These are phyloP conservation scores for Sylvicola fuscatus DNA, from an alignment of 2,888 invertebrate genomes.

Conservation along the genomic window DNA sequence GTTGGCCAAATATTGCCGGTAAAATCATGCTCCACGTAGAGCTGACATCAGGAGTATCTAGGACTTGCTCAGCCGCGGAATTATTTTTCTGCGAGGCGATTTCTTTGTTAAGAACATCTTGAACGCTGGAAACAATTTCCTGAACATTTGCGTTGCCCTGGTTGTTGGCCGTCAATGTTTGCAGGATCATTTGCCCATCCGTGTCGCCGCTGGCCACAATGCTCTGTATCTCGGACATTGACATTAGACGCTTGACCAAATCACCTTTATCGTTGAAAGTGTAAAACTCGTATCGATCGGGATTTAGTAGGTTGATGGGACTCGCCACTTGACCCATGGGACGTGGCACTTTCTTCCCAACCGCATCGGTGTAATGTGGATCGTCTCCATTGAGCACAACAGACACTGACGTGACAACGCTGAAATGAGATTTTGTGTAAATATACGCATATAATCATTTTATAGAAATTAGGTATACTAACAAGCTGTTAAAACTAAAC, in stretches of 20 bases:
- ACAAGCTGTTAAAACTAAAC: no score
- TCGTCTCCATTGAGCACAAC: conserved; percentile 36
- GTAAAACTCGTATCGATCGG: conserved; percentile 72
- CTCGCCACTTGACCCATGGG: conserved; percentile 47
- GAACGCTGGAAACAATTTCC: conserved; percentile 63
- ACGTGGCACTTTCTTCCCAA: conserved; percentile 43
- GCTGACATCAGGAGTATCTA: conserved; percentile 52
- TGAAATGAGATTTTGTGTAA: no score
- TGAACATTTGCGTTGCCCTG: conserved; percentile 46
- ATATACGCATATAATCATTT: no score
- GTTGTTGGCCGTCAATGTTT: conserved; percentile 16
- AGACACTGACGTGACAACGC: conserved; percentile 42
- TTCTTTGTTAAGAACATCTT: conserved; percentile 63
- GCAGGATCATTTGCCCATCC: conserved; percentile 30
- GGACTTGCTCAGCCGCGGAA: conserved; percentile 25
- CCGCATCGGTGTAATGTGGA: conserved; percentile 44
- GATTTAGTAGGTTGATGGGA: conserved; percentile 57
- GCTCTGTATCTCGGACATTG: conserved; percentile 63
- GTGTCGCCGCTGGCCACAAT: conserved; percentile 67
- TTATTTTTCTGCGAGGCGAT: conserved; percentile 38
- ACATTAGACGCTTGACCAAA: conserved; percentile 64
- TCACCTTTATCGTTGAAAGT: conserved; percentile 71
- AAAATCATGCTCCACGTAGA: conserved; percentile 65
- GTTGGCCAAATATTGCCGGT: conserved; percentile 58
- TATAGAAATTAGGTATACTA: no score